Evolutionary conservation across 2,113 vertebrate species (phyloP).

Genomic region (Barnardius zonarius): DNA sequence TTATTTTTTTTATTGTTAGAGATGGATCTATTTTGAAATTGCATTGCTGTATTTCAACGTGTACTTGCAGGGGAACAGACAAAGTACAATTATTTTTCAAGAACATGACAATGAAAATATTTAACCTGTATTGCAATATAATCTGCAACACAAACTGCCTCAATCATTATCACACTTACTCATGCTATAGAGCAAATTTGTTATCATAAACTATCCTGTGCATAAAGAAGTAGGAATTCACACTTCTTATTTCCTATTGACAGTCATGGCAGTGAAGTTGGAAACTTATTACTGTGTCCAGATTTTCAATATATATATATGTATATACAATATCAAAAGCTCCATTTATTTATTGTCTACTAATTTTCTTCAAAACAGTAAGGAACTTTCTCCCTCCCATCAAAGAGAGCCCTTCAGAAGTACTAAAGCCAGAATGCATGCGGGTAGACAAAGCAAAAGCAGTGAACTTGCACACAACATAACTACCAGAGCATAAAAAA

Average conservation of each 20-base stretch:
- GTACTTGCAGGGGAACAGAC: background rate
- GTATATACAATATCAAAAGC: background rate
- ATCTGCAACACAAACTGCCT: background rate
- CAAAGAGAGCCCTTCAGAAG: background rate
- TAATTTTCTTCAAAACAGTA: background rate
- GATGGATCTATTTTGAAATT: background rate
- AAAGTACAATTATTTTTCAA: background rate
- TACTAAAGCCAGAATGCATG: accelerated
- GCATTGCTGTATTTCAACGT: background rate
- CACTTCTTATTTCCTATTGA: background rate
- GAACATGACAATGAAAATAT: background rate
- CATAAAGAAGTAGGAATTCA: background rate
- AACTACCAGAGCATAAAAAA: background rate
- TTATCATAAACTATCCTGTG: background rate
- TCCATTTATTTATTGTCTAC: background rate
- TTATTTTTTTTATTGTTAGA: background rate
- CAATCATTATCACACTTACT: background rate
- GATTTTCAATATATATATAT: background rate
- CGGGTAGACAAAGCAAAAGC: background rate
- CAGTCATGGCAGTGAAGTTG: background rate
- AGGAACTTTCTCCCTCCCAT: background rate
- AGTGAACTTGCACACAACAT: accelerated
- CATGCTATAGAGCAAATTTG: background rate
- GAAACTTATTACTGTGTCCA: background rate
- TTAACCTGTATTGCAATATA: background rate